Evolutionary conservation across 2,797 vertebrate genomes (phyloP).

Genomic region (Rhabdophis nuchalis): DNA sequence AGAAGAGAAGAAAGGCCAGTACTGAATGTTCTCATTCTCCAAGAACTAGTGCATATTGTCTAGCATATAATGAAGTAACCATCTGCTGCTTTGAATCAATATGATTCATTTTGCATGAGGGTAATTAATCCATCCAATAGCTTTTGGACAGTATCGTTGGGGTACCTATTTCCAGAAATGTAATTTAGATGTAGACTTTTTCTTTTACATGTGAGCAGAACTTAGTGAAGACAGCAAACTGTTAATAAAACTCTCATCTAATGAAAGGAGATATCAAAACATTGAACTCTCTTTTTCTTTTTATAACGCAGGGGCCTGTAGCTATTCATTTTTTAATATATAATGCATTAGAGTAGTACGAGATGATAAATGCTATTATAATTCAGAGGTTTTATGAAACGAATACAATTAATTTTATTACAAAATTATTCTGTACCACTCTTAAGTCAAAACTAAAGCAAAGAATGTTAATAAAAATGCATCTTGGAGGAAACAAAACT

Average conservation of each 20-base stretch:
- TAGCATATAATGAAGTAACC: background rate
- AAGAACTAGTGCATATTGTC: background rate
- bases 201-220: background rate
- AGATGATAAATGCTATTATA: constrained; percentile 19
- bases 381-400: background rate
- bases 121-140: background rate
- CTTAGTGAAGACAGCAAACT: background rate
- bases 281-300: background rate
- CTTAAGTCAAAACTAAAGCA: constrained; percentile 34
- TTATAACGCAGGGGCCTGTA: constrained; percentile 6
- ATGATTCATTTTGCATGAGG: background rate
- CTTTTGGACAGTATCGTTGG: background rate
- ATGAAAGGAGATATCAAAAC: constrained; percentile 6
- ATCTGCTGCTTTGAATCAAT: background rate
- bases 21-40: background rate
- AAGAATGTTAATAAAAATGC: constrained; percentile 31
- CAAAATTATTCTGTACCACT: constrained; percentile 27
- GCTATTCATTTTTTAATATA: constrained; percentile 7
- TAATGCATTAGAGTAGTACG: constrained; percentile 6
- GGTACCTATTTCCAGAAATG: background rate
- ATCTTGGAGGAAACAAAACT: constrained; percentile 57
- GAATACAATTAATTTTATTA: background rate
- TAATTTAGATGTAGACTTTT: background rate
- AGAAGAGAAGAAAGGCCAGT: background rate
- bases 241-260: background rate